phyloP scores from a whole-genome alignment of 2,797 vertebrate genomes.

The Chrosomus eos region DNA sequence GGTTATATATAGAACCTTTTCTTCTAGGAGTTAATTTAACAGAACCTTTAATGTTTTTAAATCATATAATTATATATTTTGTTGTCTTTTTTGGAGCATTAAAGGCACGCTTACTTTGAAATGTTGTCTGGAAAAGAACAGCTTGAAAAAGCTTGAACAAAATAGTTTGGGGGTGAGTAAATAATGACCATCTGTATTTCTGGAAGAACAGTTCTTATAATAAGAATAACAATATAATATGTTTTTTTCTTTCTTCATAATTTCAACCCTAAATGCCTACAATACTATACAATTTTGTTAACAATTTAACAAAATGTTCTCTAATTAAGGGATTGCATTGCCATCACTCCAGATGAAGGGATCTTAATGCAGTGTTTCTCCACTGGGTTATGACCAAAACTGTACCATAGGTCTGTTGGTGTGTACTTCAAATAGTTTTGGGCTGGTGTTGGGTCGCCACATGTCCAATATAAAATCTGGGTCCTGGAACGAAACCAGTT shows the following conservation, averaged over 20 bases:
- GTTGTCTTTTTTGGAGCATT: neutral
- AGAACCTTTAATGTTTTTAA: too few species aligned
- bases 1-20: too few species aligned
- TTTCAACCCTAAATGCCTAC: too few species aligned
- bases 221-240: neutral
- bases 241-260: neutral
- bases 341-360: too few species aligned
- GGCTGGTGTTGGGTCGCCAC: constrained; percentile 27
- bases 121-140: neutral
- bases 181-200: too few species aligned
- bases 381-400: neutral
- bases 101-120: neutral
- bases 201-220: neutral
- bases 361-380: too few species aligned
- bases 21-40: too few species aligned
- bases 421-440: neutral
- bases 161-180: neutral
- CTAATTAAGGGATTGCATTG: neutral
- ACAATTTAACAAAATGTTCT: too few species aligned
- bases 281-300: too few species aligned
- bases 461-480: neutral
- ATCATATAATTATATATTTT: too few species aligned
- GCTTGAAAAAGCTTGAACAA: neutral
- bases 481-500: neutral
- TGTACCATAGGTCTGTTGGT: neutral